Evolutionary conservation across 2,888 invertebrate genomes (phyloP), one percentile per base, ranked within the genome.

Genomic region (Branchellion lobata): DNA sequence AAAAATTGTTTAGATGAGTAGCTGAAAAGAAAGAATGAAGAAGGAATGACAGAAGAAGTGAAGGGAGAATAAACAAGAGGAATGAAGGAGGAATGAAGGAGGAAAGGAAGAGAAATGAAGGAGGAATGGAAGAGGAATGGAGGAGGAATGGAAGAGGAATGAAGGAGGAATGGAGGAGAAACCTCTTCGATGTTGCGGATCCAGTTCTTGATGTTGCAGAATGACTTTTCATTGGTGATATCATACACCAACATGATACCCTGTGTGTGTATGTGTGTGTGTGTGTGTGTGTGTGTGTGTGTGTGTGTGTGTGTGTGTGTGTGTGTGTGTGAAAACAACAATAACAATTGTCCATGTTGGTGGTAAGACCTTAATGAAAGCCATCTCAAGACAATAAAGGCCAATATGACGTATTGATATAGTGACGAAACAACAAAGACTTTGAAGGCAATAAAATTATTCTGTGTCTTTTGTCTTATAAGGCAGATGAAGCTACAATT

Each of bases 161-260:
- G 11, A 5, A 3, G 3, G 27, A 31, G 3, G 0, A 57, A 76
- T 21, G 57, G 5, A 8, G 8, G 53, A 78, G n/a, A 51, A 21
- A 89, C 89, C 86, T 98, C 97, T 88, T 98, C 97, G 86, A 98
- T 98, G 89, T 98, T 98, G 86, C 97, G 91, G 84, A 99, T 95
- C 98, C 98, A 99, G 88, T 98, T 98, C 87, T 96, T 95, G 80
- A 99, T 98, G 87, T 98, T 98, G 89, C 98, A 95, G 89, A 99
- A 98, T 85, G 96, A 96, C 89, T 97, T 97, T 87, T 96, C 97
- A 89, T 96, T 97, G 85, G 98, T 98, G 84, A 99, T 97, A 89
- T 99, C 99, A 89, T 99, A 99, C 57, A 97, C 97, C 83, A 98
- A 91, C 95, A 98, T 96, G 84, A 99, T 99, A 81, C 99, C 99